Evolutionary conservation across 1,140 invertebrate genomes (phyloP), one percentile per base, ranked within the genome.

Genomic region (Leptinotarsa defecta): DNA sequence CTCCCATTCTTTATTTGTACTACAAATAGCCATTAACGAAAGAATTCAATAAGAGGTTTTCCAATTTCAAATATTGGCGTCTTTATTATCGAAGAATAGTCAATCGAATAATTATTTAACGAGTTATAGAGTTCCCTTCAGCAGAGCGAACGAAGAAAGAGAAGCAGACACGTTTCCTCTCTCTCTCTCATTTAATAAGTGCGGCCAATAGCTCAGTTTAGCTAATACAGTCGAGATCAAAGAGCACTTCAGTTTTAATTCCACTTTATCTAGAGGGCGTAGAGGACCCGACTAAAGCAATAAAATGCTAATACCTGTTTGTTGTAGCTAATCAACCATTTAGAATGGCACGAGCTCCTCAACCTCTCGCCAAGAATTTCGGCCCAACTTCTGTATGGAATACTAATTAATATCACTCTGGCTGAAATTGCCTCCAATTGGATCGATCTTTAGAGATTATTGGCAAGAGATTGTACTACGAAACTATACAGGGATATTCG

Each of bases 261-360:
- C 84, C 84, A 85, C 84, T 85, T 85, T 85, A 85, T 85, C 83
- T 84, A 81, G 80, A 83, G 83, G 83, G 82, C 81, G 83, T 84
- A 81, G 82, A 83, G 82, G 79, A 82, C 78, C 78, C 79, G 83
- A 81, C 82, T 86, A 84, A 87, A 84, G 85, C 86, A 87, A 87
- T 87, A 87, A 87, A 87, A 87, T 87, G 86, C 84, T 86, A 87
- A 87, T 87, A 85, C 82, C 82, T 86, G 86, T 86, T 87, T 86
- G 86, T 85, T 83, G 83, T 85, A 79, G 84, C 83, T 86, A 86
- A 86, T 87, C 85, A 87, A 80, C 79, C 84, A 82, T 81, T 68
- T 63, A 65, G 71, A 15, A 68, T 43, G 75, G 75, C 72, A 79
- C 69, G 75, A 70, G 72, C 49, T 71, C 43, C 57, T 34, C 61